Percentiles rank a stretch among this genome's conserved stretches.
Conservation (phyloP, 2,113 vertebrate genomes). For the Nannobrachium achirus region DNA sequence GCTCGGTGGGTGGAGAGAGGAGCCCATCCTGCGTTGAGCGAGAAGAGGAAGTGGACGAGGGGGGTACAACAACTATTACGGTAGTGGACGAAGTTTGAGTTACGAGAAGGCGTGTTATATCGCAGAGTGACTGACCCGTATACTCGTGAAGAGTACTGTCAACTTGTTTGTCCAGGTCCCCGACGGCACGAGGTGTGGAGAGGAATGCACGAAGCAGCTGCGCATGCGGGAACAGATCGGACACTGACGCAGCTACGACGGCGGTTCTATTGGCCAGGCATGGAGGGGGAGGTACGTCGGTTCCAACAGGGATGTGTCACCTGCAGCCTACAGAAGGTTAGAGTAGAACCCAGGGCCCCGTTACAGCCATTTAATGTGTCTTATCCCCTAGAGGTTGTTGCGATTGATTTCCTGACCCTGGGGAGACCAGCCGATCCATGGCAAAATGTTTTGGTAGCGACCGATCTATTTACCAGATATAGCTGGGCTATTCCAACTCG, state of each 20-base stretch:
- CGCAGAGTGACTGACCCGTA: no score
- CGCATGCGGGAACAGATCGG: not conserved
- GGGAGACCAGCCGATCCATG: not conserved
- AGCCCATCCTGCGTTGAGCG: no score
- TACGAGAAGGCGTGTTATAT: not conserved
- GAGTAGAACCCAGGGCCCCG: no score
- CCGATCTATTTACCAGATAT: slow-evolving; percentile 4
- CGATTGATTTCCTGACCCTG: slow-evolving; percentile 4
- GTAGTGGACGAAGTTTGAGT: not conserved
- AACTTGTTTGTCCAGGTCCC: not conserved
- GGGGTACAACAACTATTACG: no score
- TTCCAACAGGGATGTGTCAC: no score
- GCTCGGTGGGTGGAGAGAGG: no score
- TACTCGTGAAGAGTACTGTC: no score
- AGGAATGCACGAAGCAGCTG: not conserved
- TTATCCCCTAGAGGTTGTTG: slow-evolving; percentile 2
- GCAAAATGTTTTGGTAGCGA: not conserved
- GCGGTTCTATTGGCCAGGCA: no score
- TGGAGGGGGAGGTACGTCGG: no score
- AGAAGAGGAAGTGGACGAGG: no score
- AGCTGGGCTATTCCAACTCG: slow-evolving; percentile 10
- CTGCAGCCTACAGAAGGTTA: no score
- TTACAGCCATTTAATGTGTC: no score
- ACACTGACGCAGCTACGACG: not conserved
- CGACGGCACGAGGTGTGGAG: not conserved